Percentiles rank a stretch among this genome's conserved stretches.
Conservation (phyloP, 2,888 invertebrate species). For the Balanococcus diminutus region DNA sequence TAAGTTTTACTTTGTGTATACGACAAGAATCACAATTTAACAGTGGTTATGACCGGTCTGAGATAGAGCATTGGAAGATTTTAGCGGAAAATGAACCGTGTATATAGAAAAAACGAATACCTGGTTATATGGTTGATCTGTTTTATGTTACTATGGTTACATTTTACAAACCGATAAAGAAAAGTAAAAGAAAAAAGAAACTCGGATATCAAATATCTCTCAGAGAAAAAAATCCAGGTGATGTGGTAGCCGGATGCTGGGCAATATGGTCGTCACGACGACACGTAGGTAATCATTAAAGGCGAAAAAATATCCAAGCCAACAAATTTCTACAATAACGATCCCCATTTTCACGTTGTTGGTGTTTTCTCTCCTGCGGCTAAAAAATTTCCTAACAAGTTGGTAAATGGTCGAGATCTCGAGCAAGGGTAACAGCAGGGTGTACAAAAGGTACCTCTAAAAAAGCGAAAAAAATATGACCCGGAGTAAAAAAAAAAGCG, state of each 20-base stretch:
- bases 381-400: conserved; percentile 1
- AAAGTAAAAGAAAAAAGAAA: not conserved
- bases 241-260: not conserved
- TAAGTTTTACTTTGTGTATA: not conserved
- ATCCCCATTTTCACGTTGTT: not conserved
- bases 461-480: not conserved
- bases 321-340: not conserved
- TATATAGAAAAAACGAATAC: not conserved
- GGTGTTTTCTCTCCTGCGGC: not conserved
- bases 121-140: conserved; percentile 7
- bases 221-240: not conserved
- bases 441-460: not conserved
- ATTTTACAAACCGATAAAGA: not conserved
- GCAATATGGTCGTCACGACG: not conserved
- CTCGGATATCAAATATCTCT: not conserved
- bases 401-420: not conserved
- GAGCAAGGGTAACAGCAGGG: no score
- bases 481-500: not conserved
- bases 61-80: not conserved
- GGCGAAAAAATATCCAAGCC: not conserved
- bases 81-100: not conserved
- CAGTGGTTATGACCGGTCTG: not conserved
- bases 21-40: not conserved
- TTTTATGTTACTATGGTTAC: conserved; percentile 13
- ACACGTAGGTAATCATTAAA: not conserved